Evolutionary conservation across 2,888 invertebrate species (phyloP), one percentile per base, ranked within the genome.

Genomic region (Drosophila aldrichi): DNA sequence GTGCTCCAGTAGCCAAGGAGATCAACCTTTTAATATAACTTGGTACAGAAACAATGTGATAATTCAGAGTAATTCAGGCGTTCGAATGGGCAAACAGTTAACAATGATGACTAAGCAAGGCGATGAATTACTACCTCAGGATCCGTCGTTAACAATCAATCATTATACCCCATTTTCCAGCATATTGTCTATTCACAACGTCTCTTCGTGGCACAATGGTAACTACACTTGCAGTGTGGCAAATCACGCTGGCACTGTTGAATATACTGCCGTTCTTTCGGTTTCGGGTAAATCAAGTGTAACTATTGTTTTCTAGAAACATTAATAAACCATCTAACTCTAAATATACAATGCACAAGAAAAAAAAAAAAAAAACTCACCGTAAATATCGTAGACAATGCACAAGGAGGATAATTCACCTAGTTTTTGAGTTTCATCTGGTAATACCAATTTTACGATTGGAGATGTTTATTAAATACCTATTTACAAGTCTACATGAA

Each of bases 1-100:
- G 93, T 94, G 94, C 91, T 93, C 94, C 63, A 94, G 94, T 79
- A 94, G 94, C 90, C 94, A 94, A 91, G 94, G 94, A 66, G 94
- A 94, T 89, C 94, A 94, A 88, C 94, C 94, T 38, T 94, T 94
- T 86, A 94, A 94, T 91, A 94, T 94, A 79, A 94, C 94, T 22
- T 94, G 94, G 94, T 91, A 94, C 57, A 92, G 93, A 90, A 93
- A 94, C 86, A 91, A 92, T 74, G 88, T 91, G 74, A 90, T 92
- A 40, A 93, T 94, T 88, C 89, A 92, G n/a, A 83, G 55, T 57
- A 67, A 71, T 54, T 41, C 72, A 12, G 57, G 48, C 20, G 49
- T 51, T 57, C 61, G 1, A 9, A 70, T 68, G 74, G 89, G 90
- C 77, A 76, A 76, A 20, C 51, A 57, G 3, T 32, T 69, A 43